These are phyloP conservation scores for Ranitomeya variabilis DNA, from an alignment of 2,113 vertebrate species.

Conservation along the genomic window DNA sequence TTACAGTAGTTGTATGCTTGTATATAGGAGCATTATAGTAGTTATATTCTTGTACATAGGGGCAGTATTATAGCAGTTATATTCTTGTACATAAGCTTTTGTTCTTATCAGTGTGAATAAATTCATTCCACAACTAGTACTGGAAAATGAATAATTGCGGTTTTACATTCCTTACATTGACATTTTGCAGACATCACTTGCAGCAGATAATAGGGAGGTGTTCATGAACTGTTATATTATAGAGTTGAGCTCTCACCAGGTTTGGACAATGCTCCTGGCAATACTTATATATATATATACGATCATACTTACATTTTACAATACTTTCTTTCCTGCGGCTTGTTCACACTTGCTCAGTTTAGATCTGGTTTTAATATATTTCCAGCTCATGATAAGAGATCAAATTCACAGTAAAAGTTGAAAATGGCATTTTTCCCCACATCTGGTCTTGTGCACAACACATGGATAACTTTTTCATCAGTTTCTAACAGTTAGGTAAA, in stretches of 20 bases:
- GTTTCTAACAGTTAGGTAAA: neutral
- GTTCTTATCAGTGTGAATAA: no score
- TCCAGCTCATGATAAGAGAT: constrained; percentile 15
- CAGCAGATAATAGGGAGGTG: neutral
- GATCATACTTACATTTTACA: constrained; percentile 4
- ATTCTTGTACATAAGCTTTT: no score
- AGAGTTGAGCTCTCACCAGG: neutral
- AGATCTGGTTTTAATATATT: constrained; percentile 7
- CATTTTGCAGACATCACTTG: neutral
- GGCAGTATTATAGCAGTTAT: no score
- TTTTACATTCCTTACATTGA: neutral
- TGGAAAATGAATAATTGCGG: neutral
- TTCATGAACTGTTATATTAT: neutral
- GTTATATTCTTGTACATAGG: no score
- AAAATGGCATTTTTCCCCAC: constrained; percentile 4
- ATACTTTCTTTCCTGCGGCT: constrained; percentile 7
- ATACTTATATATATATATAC: neutral
- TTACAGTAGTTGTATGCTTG: neutral
- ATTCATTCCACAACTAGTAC: neutral
- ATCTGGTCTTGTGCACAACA: neutral
- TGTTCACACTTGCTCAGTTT: constrained; percentile 15
- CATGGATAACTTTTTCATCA: neutral
- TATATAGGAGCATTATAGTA: no score
- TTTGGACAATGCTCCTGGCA: neutral
- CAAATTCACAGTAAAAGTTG: neutral